phyloP scores from a whole-genome alignment of 2,113 vertebrate species.

The Syrrhaptes paradoxus region DNA sequence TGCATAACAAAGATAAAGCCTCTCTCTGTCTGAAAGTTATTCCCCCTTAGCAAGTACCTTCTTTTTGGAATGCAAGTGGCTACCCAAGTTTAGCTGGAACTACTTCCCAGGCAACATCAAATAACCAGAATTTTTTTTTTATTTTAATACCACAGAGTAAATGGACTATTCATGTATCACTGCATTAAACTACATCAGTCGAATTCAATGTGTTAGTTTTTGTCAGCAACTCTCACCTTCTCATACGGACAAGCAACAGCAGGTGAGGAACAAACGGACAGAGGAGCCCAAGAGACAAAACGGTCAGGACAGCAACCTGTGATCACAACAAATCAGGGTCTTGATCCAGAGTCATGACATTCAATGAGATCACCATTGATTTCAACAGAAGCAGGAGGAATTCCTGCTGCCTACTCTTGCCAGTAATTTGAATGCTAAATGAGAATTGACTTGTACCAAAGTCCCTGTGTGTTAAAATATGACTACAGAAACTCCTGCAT shows the following conservation, averaged over 20 bases:
- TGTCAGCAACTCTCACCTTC: background rate
- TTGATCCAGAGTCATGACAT: background rate
- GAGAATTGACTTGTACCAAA: background rate
- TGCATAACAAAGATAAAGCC: background rate
- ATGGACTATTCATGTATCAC: background rate
- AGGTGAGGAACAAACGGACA: background rate
- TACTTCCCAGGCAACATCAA: background rate
- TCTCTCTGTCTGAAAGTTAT: background rate
- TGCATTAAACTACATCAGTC: background rate
- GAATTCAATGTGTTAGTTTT: background rate
- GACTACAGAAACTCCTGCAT: background rate
- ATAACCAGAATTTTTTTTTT: background rate
- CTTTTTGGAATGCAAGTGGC: background rate
- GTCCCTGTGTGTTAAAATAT: background rate
- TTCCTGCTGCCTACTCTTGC: background rate
- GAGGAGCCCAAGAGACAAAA: background rate
- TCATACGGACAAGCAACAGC: background rate
- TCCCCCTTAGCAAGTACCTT: rapidly evolving
- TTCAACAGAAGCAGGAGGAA: background rate
- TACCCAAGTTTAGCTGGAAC: background rate
- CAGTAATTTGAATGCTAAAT: background rate
- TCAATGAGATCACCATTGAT: background rate
- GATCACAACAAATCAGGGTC: background rate
- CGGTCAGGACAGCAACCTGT: background rate
- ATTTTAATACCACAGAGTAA: background rate